A percentile compares a stretch with the other conserved stretches of the same genome.
These are phyloP conservation scores for Himalopsyche tibetana DNA, from an alignment of 2,888 invertebrate species.

Conservation along the genomic window DNA sequence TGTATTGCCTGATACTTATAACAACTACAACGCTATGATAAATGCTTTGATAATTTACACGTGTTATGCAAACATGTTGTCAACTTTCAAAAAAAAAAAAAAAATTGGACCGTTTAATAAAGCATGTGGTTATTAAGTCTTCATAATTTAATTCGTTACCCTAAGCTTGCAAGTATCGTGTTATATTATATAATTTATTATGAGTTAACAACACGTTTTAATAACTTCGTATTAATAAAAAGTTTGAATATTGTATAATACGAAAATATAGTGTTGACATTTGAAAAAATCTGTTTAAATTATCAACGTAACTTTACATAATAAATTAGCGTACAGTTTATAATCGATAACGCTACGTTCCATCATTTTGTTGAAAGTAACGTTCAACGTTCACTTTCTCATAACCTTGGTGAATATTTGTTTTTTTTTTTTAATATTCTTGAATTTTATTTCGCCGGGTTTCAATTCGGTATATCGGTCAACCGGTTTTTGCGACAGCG, in stretches of 20 bases:
- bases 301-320: conserved; percentile 21
- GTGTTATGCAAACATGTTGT: no score
- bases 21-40: no score
- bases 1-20: no score
- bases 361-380: conserved; percentile 11
- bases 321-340: conserved; percentile 6
- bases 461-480: conserved; percentile 21
- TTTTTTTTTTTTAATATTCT: conserved; percentile 29
- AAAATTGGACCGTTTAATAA: no score
- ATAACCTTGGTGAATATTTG: conserved; percentile 27
- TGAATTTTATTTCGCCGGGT: conserved; percentile 23
- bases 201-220: no score
- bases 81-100: no score
- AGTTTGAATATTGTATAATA: background rate
- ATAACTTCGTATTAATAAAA: no score
- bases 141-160: no score
- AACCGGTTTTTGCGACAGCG: background rate
- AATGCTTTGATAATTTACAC: no score
- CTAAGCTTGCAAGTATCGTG: no score
- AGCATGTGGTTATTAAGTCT: no score
- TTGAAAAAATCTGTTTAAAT: conserved; percentile 4
- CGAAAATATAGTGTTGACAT: background rate
- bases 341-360: conserved; percentile 32
- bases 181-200: no score
- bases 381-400: conserved; percentile 37